A percentile compares a stretch with the other conserved stretches of the same genome.
phyloP scores from a whole-genome alignment of 2,888 invertebrate genomes.

The Lomographa bimaculata region DNA sequence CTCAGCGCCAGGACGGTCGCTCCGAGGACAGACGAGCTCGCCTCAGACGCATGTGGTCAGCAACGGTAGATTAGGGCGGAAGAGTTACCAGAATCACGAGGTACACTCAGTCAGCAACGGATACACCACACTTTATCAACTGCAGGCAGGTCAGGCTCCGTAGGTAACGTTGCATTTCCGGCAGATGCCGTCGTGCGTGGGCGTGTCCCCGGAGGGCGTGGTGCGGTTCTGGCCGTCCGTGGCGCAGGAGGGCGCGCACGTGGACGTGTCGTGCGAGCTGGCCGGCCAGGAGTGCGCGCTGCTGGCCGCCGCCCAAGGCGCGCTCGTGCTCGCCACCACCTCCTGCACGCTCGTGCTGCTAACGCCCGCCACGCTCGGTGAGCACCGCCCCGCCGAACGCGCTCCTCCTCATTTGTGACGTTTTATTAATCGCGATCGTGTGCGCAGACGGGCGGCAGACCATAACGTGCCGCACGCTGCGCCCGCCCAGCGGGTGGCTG shows the following conservation, averaged over 20 bases:
- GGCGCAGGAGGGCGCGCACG: conserved; percentile 92
- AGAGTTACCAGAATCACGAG: too few relatives aligned
- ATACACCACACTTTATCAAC: too few relatives aligned
- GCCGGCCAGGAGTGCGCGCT: conserved; percentile 94
- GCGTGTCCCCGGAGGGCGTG: conserved; percentile 96
- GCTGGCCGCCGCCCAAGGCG: conserved; percentile 86
- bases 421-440: conserved; percentile 31
- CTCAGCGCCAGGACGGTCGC: too few relatives aligned
- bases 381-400: conserved; percentile 14
- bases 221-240: conserved; percentile 96
- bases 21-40: too few relatives aligned
- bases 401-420: too few relatives aligned
- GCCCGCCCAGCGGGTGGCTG: conserved; percentile 91
- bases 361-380: conserved; percentile 48
- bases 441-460: conserved; percentile 86
- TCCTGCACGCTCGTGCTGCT: conserved; percentile 91
- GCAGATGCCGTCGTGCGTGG: conserved; percentile 93
- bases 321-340: conserved; percentile 93
- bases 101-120: too few relatives aligned
- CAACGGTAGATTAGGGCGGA: too few relatives aligned
- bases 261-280: conserved; percentile 93
- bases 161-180: too few relatives aligned
- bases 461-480: conserved; percentile 86
- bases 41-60: too few relatives aligned
- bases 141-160: too few relatives aligned